Conservation (phyloP, 2,888 invertebrate genomes). For the Drosophila anomalata region DNA sequence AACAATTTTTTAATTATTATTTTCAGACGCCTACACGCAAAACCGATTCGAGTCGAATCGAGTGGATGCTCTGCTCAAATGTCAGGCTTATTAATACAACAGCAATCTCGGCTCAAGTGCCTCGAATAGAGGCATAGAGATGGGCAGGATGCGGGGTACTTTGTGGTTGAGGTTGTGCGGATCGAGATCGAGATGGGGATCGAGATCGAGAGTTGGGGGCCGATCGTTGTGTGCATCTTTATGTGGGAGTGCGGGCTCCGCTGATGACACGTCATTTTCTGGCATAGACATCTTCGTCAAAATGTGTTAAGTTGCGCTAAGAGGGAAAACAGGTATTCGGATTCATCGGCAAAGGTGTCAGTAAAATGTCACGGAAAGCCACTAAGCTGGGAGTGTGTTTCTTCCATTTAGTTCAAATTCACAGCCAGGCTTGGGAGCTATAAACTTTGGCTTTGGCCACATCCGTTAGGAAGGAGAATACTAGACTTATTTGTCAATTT, state of each 20-base stretch:
- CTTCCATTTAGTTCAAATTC: slow-evolving; percentile 14
- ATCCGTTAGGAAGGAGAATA: slow-evolving; percentile 48
- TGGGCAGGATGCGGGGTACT: slow-evolving; percentile 40
- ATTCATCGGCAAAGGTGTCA: slow-evolving; percentile 61
- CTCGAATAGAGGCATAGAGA: slow-evolving; percentile 17
- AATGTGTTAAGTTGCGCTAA: slow-evolving; percentile 73
- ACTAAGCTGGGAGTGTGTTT: slow-evolving; percentile 53
- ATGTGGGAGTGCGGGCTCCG: slow-evolving; percentile 74
- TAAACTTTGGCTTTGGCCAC: slow-evolving; percentile 35
- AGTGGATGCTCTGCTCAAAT: slow-evolving; percentile 74
- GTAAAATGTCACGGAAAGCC: slow-evolving; percentile 77
- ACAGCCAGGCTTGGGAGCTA: slow-evolving; percentile 4
- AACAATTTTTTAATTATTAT: slow-evolving; percentile 76
- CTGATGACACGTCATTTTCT: slow-evolving; percentile 77
- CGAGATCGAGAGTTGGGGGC: slow-evolving; percentile 19
- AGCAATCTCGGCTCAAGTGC: slow-evolving; percentile 55
- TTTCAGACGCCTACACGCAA: slow-evolving; percentile 69
- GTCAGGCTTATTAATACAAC: slow-evolving; percentile 72
- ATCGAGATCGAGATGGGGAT: slow-evolving; percentile 18
- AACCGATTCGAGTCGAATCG: slow-evolving; percentile 21
- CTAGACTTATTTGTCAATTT: slow-evolving; percentile 43
- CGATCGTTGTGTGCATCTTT: slow-evolving; percentile 49
- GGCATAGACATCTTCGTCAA: slow-evolving; percentile 77
- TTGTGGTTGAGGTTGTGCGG: slow-evolving; percentile 25
- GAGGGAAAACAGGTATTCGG: slow-evolving; percentile 65